Percentiles rank a stretch among this genome's conserved stretches.
Conservation (phyloP, 2,797 vertebrate genomes). For the Hybognathus amarus region DNA sequence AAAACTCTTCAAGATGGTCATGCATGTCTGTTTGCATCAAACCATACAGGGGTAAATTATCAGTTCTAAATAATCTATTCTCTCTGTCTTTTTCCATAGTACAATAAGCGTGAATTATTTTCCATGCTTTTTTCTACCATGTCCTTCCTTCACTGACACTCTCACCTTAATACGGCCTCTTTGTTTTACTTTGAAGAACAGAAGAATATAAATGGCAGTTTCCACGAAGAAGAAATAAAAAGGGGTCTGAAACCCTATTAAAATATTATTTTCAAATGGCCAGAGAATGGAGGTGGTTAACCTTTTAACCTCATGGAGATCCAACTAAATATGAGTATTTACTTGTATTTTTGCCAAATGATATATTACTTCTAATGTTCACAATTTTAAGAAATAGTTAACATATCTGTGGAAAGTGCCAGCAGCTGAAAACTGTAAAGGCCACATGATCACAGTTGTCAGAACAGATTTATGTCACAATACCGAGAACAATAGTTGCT, state of each 20-base stretch:
- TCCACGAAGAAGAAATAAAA: background rate
- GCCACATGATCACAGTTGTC: conserved; percentile 20
- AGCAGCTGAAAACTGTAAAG: conserved; percentile 31
- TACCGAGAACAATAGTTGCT: background rate
- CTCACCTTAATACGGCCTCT: conserved; percentile 19
- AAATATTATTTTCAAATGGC: background rate
- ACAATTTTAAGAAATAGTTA: background rate
- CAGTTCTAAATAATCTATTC: background rate
- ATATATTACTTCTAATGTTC: background rate
- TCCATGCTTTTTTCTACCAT: background rate
- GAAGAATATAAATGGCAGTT: conserved; percentile 15
- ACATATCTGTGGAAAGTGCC: background rate
- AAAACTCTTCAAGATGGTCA: background rate
- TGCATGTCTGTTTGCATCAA: background rate
- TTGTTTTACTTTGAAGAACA: conserved; percentile 32
- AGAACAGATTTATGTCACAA: conserved; percentile 2
- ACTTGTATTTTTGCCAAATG: background rate
- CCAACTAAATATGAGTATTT: background rate
- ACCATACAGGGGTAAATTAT: background rate
- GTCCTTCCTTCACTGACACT: background rate
- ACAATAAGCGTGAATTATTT: background rate
- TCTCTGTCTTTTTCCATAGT: background rate
- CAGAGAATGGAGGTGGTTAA: background rate
- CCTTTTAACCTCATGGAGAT: background rate
- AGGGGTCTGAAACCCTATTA: too few species aligned